Base-by-base conservation (phyloP, 2,113 vertebrate species). In the Alouatta palliata region DNA sequence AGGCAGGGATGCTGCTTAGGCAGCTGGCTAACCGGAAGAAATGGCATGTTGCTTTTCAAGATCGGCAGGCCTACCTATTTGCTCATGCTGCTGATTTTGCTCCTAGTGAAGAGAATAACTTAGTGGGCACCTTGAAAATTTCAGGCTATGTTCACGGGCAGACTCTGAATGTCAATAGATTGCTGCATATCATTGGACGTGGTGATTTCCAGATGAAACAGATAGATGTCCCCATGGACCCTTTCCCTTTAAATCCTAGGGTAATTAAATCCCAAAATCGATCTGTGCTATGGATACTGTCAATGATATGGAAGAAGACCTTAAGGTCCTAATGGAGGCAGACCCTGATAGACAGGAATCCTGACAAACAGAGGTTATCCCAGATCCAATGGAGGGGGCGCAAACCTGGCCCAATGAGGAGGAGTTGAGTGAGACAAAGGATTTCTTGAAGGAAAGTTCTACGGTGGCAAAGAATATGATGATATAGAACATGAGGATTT, bases 321-420 rank as follows among this genome's bases (percentile, higher is more conserved):
- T 99, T 87, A 99, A 99, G 80, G 98, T 99, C 54, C 98, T 99
- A 79, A 99, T 99, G 99, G 99, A 99, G 96, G 99, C 99, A 11
- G 99, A 99, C 82, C 98, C 99, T 5, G 98, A 97, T 81, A 96
- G 95, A 95, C 99, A 99, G 97, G 99, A 99, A 96, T 99, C 98
- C 91, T 98, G 99, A 97, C 99, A 99, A 97, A 96, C 99, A 0
- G 99, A 99, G 96, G 99, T 99, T 16, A 98, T 99, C 92, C 99
- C 99, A 73, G 99, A 99, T 97, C 99, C 99, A 32, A 99, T 99
- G 99, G 99, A 99, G 9, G 99, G 99, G 56, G 99, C 99, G 87
- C 99, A 99, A 97, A 99, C 99, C 0, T 99, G 99, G 99, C 99
- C 99, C 45, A 99, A 99, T 8, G 99, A 99, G 45, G 98, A 99